These are phyloP conservation scores for Aelia acuminata DNA, from an alignment of 2,888 invertebrate genomes.

Conservation along the genomic window DNA sequence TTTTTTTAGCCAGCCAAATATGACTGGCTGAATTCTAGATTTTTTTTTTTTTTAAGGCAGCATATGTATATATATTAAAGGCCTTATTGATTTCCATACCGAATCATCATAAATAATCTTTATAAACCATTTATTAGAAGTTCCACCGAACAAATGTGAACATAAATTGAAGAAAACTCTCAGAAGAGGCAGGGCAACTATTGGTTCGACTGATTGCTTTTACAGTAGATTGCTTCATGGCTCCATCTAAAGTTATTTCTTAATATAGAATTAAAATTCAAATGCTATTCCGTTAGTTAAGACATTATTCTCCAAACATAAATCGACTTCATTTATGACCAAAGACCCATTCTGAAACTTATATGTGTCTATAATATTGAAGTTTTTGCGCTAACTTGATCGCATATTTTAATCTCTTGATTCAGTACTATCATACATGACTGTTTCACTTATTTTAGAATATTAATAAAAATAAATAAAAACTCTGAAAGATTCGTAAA, in stretches of 20 bases:
- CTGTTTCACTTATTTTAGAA: too few relatives aligned
- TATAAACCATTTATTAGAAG: not conserved
- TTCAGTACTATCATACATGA: too few relatives aligned
- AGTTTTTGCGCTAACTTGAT: too few relatives aligned
- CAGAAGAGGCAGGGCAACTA: not conserved
- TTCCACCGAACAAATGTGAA: not conserved
- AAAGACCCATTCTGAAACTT: not conserved
- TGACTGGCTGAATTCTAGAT: too few relatives aligned
- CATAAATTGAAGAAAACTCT: conserved; percentile 9
- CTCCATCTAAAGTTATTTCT: conserved; percentile 5
- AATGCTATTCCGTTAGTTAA: not conserved
- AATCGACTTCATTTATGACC: not conserved
- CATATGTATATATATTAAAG: not conserved
- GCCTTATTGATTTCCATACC: not conserved
- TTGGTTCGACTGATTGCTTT: not conserved
- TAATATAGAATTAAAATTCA: not conserved
- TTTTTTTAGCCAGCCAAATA: too few relatives aligned
- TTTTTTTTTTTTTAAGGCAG: too few relatives aligned
- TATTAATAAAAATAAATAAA: too few relatives aligned
- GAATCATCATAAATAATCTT: conserved; percentile 23
- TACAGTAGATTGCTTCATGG: not conserved
- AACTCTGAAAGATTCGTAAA: too few relatives aligned
- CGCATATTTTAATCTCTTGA: too few relatives aligned
- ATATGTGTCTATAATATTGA: too few relatives aligned
- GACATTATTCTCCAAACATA: conserved; percentile 7